A percentile compares a stretch with the other conserved stretches of the same genome.
phyloP scores from a whole-genome alignment of 2,888 invertebrate genomes.

The Plusia festucae region DNA sequence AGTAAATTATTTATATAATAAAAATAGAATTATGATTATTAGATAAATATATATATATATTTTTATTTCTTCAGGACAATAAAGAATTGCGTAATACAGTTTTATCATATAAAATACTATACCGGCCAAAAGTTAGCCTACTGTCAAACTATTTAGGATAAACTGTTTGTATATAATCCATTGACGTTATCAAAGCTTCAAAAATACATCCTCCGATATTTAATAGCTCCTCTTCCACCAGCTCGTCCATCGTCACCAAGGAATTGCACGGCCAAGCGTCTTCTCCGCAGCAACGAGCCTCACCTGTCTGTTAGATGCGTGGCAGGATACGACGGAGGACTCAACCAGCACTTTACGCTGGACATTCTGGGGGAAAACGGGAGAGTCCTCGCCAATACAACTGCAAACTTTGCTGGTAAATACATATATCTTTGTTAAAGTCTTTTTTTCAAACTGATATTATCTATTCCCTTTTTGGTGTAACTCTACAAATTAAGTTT shows the following conservation, averaged over 20 bases:
- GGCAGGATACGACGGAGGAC: constrained; percentile 82
- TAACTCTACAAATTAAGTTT: no score
- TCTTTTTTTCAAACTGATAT: no score
- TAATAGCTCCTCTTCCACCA: constrained; percentile 47
- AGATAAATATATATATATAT: no score
- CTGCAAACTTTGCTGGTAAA: constrained; percentile 71
- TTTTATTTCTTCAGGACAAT: no score
- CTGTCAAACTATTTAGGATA: no score
- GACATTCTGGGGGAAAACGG: constrained; percentile 75
- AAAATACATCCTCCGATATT: neutral
- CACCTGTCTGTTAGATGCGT: constrained; percentile 76
- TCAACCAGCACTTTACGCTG: constrained; percentile 80
- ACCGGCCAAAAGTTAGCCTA: no score
- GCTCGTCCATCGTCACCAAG: constrained; percentile 82
- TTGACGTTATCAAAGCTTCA: neutral
- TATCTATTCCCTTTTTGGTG: no score
- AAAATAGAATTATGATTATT: no score
- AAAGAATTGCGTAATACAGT: no score
- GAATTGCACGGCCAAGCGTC: constrained; percentile 78
- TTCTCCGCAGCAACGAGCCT: constrained; percentile 67
- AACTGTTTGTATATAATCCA: no score
- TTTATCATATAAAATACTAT: no score
- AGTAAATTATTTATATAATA: no score
- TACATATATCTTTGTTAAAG: neutral
- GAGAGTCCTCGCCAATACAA: constrained; percentile 73